A percentile compares a stretch with the other conserved stretches of the same genome.
Evolutionary conservation across 2,888 invertebrate genomes (phyloP).

Genomic region (Lasioglossum leucozonium): DNA sequence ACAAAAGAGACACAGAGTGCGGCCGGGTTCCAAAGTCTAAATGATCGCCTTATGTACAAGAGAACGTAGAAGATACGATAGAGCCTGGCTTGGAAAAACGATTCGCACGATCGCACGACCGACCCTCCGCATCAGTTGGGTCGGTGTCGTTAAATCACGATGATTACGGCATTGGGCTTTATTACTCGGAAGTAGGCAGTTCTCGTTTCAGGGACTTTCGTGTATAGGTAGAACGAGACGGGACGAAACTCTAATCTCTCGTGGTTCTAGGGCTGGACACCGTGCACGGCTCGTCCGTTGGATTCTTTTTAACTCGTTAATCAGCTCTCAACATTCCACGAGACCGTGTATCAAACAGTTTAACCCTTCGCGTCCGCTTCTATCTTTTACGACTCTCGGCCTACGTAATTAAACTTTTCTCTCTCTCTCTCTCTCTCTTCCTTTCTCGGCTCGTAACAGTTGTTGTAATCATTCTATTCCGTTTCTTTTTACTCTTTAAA

Average conservation of each 20-base stretch:
- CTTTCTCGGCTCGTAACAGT: slow-evolving; percentile 18
- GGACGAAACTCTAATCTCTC: slow-evolving; percentile 46
- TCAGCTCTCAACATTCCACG: slow-evolving; percentile 32
- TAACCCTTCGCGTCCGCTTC: slow-evolving; percentile 39
- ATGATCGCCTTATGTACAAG: slow-evolving; percentile 6
- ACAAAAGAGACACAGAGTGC: not conserved
- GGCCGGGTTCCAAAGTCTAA: slow-evolving; percentile 10
- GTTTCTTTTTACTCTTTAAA: slow-evolving; percentile 20
- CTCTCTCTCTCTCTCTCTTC: not conserved
- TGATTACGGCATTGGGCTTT: slow-evolving; percentile 76
- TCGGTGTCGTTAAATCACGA: slow-evolving; percentile 75
- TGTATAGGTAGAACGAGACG: slow-evolving; percentile 64
- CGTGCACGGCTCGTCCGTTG: slow-evolving; percentile 9
- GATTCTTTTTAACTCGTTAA: slow-evolving; percentile 55
- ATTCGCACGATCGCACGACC: slow-evolving; percentile 50
- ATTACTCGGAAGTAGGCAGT: slow-evolving; percentile 76
- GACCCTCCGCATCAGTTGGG: slow-evolving; percentile 56
- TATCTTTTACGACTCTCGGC: slow-evolving; percentile 44
- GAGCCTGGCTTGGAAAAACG: slow-evolving; percentile 43
- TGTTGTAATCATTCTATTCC: slow-evolving; percentile 54
- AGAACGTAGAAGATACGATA: slow-evolving; percentile 27
- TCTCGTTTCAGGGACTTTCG: slow-evolving; percentile 76
- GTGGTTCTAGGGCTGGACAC: slow-evolving; percentile 33
- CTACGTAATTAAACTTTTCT: slow-evolving; percentile 56
- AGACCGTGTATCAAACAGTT: slow-evolving; percentile 35